These are phyloP conservation scores for Eriocheir sinensis DNA, from an alignment of 1,140 invertebrate genomes.

Conservation along the genomic window DNA sequence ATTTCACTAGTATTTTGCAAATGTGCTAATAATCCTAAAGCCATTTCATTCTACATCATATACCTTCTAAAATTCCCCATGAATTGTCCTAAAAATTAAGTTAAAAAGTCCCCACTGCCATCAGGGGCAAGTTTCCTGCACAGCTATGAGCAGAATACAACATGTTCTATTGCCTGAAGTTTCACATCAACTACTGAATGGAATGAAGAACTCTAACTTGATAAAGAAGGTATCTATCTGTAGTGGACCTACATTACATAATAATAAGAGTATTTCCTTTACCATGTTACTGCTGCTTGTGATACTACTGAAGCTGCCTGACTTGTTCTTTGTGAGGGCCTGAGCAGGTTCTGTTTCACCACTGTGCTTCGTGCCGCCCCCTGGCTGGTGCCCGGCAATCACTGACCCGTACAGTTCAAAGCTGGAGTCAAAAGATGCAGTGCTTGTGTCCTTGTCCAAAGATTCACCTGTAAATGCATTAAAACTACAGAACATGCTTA, in stretches of 20 bases:
- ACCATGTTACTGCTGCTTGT: neutral
- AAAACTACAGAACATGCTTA: neutral
- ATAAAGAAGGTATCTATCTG: no score
- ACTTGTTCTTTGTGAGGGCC: conserved; percentile 58
- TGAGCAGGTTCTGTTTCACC: conserved; percentile 56
- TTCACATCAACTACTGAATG: neutral
- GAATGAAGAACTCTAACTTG: no score
- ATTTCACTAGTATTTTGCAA: no score
- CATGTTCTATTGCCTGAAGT: neutral
- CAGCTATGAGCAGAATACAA: neutral
- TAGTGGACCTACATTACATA: neutral
- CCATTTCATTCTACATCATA: no score
- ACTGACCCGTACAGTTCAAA: conserved; percentile 75
- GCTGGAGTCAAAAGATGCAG: conserved; percentile 65
- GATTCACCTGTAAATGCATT: neutral
- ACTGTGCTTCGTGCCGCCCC: conserved; percentile 36
- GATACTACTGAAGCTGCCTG: conserved; percentile 26
- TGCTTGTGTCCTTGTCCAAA: conserved; percentile 59
- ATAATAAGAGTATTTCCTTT: neutral
- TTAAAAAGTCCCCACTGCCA: no score
- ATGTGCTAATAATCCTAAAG: no score
- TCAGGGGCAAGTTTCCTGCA: neutral
- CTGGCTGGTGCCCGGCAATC: conserved; percentile 67
- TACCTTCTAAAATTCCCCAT: no score
- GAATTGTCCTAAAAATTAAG: no score